phyloP scores from a whole-genome alignment of 2,797 vertebrate genomes.

The Enteromius afrohamiltoni region DNA sequence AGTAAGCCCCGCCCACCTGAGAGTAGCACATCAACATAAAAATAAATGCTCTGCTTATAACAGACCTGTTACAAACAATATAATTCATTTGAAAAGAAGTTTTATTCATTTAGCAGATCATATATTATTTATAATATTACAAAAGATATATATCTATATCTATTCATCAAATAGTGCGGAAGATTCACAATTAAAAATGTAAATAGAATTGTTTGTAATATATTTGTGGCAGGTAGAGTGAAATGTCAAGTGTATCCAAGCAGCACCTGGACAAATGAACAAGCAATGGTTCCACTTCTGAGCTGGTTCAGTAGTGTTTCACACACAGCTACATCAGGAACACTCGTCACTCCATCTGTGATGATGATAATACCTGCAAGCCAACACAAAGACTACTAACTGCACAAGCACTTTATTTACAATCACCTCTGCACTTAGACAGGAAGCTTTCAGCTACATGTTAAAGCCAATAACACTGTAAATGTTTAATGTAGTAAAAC shows the following conservation, averaged over 20 bases:
- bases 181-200: no score
- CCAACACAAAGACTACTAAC: not conserved
- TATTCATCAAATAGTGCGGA: not conserved
- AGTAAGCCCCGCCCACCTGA: conserved; percentile 95
- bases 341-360: conserved; percentile 96
- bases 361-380: conserved; percentile 93
- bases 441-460: not conserved
- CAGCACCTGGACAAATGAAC: conserved; percentile 94
- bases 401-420: not conserved
- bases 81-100: no score
- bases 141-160: not conserved
- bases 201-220: not conserved
- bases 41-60: not conserved
- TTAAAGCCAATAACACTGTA: not conserved
- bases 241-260: not conserved
- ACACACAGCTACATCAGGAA: conserved; percentile 94
- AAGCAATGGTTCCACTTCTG: conserved; percentile 92
- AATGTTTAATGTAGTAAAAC: not conserved
- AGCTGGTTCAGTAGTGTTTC: conserved; percentile 96
- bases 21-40: not conserved
- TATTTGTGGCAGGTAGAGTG: not conserved
- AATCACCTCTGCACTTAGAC: not conserved
- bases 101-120: no score
- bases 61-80: not conserved
- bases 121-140: not conserved